Conservation (phyloP, 2,113 vertebrate genomes). For the Callospermophilus lateralis region DNA sequence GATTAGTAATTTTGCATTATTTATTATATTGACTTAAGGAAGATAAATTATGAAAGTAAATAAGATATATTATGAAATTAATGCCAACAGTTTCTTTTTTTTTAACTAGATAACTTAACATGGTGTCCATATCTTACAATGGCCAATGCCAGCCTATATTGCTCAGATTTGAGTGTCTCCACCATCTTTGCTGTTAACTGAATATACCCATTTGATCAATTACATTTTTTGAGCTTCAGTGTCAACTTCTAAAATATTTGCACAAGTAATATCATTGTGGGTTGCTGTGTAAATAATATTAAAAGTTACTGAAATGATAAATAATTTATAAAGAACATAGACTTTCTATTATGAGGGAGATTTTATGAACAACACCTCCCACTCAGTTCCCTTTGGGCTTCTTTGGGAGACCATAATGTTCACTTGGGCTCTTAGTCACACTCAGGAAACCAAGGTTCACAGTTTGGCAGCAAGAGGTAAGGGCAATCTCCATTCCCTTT, state of each 20-base stretch:
- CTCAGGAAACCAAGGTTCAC: no score
- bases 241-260: not conserved
- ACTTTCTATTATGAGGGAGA: not conserved
- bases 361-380: fast-evolving
- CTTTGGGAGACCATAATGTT: not conserved
- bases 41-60: not conserved
- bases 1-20: not conserved
- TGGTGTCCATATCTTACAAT: not conserved
- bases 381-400: not conserved
- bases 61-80: not conserved
- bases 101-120: not conserved
- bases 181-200: not conserved
- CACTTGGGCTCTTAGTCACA: not conserved
- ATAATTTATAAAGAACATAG: not conserved
- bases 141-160: not conserved
- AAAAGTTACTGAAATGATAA: not conserved
- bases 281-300: not conserved
- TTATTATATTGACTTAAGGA: not conserved
- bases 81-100: not conserved
- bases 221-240: not conserved
- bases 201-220: not conserved
- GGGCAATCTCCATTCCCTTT: not conserved
- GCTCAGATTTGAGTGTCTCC: fast-evolving
- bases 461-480: not conserved
- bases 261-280: not conserved